These are phyloP conservation scores for Callipepla squamata DNA, from an alignment of 2,113 vertebrate genomes.

Conservation along the genomic window DNA sequence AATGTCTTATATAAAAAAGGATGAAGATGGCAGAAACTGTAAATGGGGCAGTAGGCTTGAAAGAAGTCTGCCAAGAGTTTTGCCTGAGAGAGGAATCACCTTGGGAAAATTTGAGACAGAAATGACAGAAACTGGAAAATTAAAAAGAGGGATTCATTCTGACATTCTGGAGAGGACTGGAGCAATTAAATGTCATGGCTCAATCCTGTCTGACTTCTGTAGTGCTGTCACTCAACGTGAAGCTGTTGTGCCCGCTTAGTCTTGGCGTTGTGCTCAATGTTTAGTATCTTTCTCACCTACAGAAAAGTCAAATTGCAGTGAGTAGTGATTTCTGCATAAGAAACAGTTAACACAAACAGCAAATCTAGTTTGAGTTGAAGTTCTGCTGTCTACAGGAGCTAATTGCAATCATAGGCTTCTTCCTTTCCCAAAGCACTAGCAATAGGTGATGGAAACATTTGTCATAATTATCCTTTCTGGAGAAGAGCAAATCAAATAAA, in stretches of 20 bases:
- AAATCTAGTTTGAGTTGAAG: background rate
- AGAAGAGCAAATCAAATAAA: constrained; percentile 27
- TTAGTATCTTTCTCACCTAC: background rate
- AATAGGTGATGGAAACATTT: constrained; percentile 51
- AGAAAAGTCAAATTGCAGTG: background rate
- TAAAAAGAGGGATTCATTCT: background rate
- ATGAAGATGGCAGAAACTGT: fast-evolving
- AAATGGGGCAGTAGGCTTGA: background rate
- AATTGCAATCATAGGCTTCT: constrained; percentile 41
- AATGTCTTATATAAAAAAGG: background rate
- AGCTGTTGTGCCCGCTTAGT: background rate
- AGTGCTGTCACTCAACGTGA: background rate
- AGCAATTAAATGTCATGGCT: background rate
- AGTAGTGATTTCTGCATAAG: background rate
- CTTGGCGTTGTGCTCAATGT: background rate
- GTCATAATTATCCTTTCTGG: constrained; percentile 58
- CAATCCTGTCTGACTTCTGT: background rate
- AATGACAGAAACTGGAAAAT: background rate
- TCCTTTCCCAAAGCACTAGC: constrained; percentile 44
- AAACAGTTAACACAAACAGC: constrained; percentile 38
- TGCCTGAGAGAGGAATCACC: background rate
- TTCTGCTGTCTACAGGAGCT: constrained; percentile 28
- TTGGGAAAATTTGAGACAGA: background rate
- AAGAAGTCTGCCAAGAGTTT: background rate
- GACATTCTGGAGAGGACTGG: background rate